A percentile compares a stretch with the other conserved stretches of the same genome.
Conservation (phyloP, 2,888 invertebrate species). For the Melanostoma mellinum region DNA sequence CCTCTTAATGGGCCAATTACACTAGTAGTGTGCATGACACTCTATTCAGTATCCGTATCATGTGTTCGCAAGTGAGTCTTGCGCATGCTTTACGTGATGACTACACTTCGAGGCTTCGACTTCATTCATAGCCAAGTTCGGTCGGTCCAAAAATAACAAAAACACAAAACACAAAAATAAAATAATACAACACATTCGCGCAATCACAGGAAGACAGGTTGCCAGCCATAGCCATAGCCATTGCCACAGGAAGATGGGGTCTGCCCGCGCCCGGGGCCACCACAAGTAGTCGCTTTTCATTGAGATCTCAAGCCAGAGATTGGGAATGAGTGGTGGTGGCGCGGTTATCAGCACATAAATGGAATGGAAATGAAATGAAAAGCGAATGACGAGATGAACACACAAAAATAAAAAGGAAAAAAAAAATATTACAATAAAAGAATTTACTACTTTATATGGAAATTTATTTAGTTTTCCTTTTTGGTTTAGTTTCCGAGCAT, state of each 20-base stretch:
- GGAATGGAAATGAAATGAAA: constrained; percentile 67
- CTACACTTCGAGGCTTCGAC: constrained; percentile 44
- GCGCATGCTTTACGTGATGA: constrained; percentile 70
- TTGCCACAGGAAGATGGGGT: constrained; percentile 46
- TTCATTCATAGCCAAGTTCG: constrained; percentile 66
- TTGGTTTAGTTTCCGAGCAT: constrained; percentile 38
- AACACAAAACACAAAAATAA: constrained; percentile 18
- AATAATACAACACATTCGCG: constrained; percentile 39
- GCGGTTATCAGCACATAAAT: constrained; percentile 64
- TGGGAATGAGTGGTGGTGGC: constrained; percentile 55
- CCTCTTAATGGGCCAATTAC: constrained; percentile 72
- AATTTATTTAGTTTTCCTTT: constrained; percentile 70
- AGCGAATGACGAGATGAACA: constrained; percentile 50
- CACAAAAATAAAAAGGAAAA: constrained; percentile 22
- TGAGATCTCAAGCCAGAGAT: constrained; percentile 63
- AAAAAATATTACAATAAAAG: not conserved
- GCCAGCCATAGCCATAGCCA: constrained; percentile 26
- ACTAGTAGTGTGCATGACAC: constrained; percentile 71
- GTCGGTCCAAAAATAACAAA: constrained; percentile 43
- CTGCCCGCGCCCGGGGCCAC: constrained; percentile 32
- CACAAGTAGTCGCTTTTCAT: constrained; percentile 56
- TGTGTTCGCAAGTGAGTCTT: constrained; percentile 69
- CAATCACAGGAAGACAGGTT: constrained; percentile 72
- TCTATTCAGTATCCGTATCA: constrained; percentile 65
- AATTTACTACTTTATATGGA: constrained; percentile 61